phyloP scores from a whole-genome alignment of 2,113 vertebrate genomes.

The Podarcis cretensis region DNA sequence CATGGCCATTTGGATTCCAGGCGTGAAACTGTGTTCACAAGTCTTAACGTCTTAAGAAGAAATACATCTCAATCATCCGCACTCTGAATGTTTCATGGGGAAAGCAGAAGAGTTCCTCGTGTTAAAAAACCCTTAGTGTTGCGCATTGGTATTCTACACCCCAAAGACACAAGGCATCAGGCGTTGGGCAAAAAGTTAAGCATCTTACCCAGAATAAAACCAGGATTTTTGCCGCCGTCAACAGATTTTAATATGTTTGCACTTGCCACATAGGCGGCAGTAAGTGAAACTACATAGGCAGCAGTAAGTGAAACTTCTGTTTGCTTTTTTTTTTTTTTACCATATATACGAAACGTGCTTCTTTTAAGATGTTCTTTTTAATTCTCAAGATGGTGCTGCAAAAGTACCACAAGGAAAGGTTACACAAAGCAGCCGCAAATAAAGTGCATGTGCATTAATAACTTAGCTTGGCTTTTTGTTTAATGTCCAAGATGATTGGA shows the following conservation, averaged over 20 bases:
- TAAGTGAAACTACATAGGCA: slow-evolving; percentile 65
- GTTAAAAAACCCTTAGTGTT: background rate
- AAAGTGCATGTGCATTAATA: slow-evolving; percentile 80
- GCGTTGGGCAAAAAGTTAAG: slow-evolving; percentile 31
- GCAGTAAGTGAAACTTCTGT: slow-evolving; percentile 66
- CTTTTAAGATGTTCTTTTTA: slow-evolving; percentile 49
- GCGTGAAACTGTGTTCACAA: background rate
- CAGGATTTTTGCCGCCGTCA: slow-evolving; percentile 54
- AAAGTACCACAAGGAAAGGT: slow-evolving; percentile 73
- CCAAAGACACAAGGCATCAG: slow-evolving; percentile 65
- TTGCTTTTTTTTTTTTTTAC: slow-evolving; percentile 48
- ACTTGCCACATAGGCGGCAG: slow-evolving; percentile 62
- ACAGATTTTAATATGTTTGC: slow-evolving; percentile 51
- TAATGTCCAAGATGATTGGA: slow-evolving; percentile 86
- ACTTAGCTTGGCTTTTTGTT: slow-evolving; percentile 81
- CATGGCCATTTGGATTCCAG: slow-evolving; percentile 16
- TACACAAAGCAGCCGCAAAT: slow-evolving; percentile 78
- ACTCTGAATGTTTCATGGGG: slow-evolving; percentile 50
- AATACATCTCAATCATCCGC: slow-evolving; percentile 51
- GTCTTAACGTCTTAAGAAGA: slow-evolving; percentile 48
- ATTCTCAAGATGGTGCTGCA: slow-evolving; percentile 57
- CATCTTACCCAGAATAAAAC: slow-evolving; percentile 56
- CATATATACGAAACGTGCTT: slow-evolving; percentile 51
- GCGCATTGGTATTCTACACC: slow-evolving; percentile 50
- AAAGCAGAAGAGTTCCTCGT: slow-evolving; percentile 42